phyloP scores from a whole-genome alignment of 1,140 invertebrate species.

The Procambarus virginalis region DNA sequence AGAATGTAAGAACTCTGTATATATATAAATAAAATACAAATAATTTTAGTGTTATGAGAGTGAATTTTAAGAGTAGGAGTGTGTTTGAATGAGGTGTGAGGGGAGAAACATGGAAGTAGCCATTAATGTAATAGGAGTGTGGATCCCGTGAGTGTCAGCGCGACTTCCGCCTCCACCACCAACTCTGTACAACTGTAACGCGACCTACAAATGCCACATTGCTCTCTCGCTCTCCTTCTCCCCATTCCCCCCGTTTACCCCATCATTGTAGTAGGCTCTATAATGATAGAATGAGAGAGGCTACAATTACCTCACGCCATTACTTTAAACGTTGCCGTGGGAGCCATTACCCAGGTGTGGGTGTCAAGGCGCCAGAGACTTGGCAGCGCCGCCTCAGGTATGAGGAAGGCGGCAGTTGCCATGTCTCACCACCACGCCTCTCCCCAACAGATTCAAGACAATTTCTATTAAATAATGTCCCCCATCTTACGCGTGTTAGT shows the following conservation, averaged over 20 bases:
- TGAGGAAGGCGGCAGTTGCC: constrained; percentile 21
- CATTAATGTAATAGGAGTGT: too few species aligned
- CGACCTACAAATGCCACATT: not conserved
- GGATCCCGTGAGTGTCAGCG: not conserved
- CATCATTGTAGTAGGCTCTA: not conserved
- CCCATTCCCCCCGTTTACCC: too few species aligned
- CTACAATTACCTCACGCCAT: not conserved
- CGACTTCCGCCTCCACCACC: constrained; percentile 11
- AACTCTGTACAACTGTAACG: not conserved
- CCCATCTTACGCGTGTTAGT: not conserved
- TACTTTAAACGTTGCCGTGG: not conserved
- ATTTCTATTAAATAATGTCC: not conserved
- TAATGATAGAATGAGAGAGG: not conserved
- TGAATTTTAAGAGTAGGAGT: too few species aligned
- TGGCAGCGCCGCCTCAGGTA: constrained; percentile 40
- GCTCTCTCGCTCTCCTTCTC: not conserved
- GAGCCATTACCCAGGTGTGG: not conserved
- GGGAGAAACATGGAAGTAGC: too few species aligned
- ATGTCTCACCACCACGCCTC: not conserved
- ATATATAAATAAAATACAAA: too few species aligned
- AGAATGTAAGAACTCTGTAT: too few species aligned
- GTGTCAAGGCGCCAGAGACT: constrained; percentile 5
- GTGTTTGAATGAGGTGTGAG: too few species aligned
- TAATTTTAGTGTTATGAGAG: too few species aligned
- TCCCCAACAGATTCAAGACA: not conserved